phyloP scores from a whole-genome alignment of 2,797 vertebrate species.

The Onychomys leucogaster region DNA sequence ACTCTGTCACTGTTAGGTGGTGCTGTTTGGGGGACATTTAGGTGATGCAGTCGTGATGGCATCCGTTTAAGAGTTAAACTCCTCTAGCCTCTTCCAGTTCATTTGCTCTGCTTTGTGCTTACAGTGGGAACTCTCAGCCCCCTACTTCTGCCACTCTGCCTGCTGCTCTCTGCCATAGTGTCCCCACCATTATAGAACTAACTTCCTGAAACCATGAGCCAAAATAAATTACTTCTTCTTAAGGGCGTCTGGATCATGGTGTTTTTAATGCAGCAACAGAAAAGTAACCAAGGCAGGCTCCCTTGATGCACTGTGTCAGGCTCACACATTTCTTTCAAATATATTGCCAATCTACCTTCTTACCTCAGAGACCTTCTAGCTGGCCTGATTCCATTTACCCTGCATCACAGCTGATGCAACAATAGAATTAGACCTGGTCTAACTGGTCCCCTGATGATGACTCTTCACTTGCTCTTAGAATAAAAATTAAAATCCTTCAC shows the following conservation, averaged over 20 bases:
- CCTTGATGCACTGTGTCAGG: neutral
- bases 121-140: neutral
- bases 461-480: neutral
- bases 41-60: neutral
- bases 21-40: neutral
- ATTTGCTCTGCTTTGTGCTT: neutral
- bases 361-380: neutral
- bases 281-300: neutral
- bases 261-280: neutral
- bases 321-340: neutral
- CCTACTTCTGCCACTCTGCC: neutral
- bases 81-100: neutral
- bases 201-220: neutral
- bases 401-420: neutral
- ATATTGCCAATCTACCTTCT: neutral
- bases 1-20: neutral
- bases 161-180: neutral
- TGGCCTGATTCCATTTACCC: neutral
- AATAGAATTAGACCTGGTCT: neutral
- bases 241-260: too few species aligned
- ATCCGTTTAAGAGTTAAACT: neutral
- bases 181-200: neutral
- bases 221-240: neutral
- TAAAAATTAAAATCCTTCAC: conserved; percentile 15
- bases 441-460: neutral